These are phyloP conservation scores for Tiliacea aurago DNA, from an alignment of 2,888 invertebrate genomes.

Conservation along the genomic window DNA sequence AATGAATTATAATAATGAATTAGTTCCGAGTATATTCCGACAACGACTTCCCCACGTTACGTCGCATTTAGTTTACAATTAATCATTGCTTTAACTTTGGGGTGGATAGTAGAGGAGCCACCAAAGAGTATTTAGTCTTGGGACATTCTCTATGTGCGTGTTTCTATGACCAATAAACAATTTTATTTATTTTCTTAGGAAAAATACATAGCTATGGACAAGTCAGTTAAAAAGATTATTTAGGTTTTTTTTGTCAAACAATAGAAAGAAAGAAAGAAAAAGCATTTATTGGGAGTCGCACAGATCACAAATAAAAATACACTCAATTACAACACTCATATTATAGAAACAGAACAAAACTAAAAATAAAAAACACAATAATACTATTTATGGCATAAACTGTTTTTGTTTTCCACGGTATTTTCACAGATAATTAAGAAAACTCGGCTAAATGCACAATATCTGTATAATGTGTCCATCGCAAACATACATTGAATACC, in stretches of 20 bases:
- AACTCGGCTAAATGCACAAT: neutral
- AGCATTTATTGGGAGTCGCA: too few species aligned
- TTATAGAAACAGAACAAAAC: too few species aligned
- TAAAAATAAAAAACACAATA: too few species aligned
- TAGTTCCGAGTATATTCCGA: conserved; percentile 36
- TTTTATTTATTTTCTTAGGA: neutral
- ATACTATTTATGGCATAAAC: neutral
- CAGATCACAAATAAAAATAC: too few species aligned
- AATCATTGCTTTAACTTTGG: conserved; percentile 58
- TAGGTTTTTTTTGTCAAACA: too few species aligned
- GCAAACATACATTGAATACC: neutral
- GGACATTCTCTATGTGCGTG: neutral
- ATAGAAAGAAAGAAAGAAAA: too few species aligned
- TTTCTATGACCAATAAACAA: neutral
- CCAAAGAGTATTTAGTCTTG: neutral
- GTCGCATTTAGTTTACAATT: conserved; percentile 51
- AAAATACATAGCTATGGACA: neutral
- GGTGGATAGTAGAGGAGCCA: conserved; percentile 26
- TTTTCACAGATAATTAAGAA: neutral
- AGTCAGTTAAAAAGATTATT: too few species aligned
- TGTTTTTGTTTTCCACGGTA: neutral
- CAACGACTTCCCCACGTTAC: conserved; percentile 27
- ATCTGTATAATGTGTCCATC: neutral
- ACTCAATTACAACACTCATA: too few species aligned
- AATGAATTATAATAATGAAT: too few species aligned